These are phyloP conservation scores for Laupala kohalensis DNA, from an alignment of 1,140 invertebrate species.

Conservation along the genomic window DNA sequence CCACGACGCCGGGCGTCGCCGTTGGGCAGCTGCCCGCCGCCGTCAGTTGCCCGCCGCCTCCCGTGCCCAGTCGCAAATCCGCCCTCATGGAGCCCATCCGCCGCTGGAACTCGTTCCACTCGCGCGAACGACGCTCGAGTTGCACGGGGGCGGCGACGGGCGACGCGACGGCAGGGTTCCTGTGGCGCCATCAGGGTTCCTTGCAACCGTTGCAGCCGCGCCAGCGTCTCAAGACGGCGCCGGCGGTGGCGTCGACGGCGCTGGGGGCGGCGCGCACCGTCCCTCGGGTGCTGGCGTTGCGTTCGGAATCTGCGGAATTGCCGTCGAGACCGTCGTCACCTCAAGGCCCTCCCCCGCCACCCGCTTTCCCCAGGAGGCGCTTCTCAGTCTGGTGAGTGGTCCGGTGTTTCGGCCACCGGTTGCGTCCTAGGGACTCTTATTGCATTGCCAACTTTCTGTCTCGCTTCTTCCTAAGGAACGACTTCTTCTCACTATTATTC, in stretches of 20 bases:
- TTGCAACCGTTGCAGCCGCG: slow-evolving; percentile 5
- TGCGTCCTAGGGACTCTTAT: neutral
- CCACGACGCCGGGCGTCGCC: neutral
- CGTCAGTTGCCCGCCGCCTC: too few species aligned
- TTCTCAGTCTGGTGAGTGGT: slow-evolving; percentile 38
- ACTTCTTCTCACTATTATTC: too few species aligned
- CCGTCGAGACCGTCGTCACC: slow-evolving; percentile 18
- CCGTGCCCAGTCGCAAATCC: neutral
- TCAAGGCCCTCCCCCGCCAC: slow-evolving; percentile 19
- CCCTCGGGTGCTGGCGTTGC: slow-evolving; percentile 18
- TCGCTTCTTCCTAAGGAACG: too few species aligned
- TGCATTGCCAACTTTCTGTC: too few species aligned
- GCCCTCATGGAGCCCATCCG: slow-evolving; percentile 26
- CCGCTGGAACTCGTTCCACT: slow-evolving; percentile 41
- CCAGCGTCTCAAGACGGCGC: slow-evolving; percentile 1
- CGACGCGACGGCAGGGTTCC: neutral
- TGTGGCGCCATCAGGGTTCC: neutral
- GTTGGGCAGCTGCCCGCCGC: neutral
- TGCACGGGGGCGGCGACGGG: neutral
- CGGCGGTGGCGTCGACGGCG: slow-evolving; percentile 9
- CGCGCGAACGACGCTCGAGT: slow-evolving; percentile 15
- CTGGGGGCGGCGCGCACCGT: slow-evolving; percentile 8
- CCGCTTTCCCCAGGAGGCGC: slow-evolving; percentile 32
- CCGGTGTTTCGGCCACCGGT: neutral
- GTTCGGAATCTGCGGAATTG: slow-evolving; percentile 21